Percentiles rank a stretch among this genome's conserved stretches.
phyloP scores from a whole-genome alignment of 2,888 invertebrate genomes.

The Eristalis arbustorum region DNA sequence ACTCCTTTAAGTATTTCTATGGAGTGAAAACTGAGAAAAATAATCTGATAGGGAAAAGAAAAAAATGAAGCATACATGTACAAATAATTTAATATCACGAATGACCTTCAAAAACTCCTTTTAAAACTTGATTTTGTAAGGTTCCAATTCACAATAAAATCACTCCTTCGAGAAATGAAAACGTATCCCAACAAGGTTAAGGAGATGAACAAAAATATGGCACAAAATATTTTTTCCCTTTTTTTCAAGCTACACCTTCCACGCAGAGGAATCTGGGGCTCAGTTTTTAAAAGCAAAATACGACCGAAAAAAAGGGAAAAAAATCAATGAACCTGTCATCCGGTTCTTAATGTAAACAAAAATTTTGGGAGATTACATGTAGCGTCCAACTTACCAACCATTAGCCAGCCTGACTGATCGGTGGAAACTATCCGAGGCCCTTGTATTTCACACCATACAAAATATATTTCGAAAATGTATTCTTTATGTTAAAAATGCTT shows the following conservation, averaged over 20 bases:
- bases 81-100: no score
- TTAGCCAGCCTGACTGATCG: conserved; percentile 63
- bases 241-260: neutral
- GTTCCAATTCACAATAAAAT: neutral
- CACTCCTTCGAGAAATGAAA: neutral
- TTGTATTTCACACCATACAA: conserved; percentile 73
- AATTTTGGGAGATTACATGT: neutral
- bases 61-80: no score
- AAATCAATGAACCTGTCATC: conserved; percentile 30
- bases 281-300: neutral
- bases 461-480: conserved; percentile 52
- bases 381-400: conserved; percentile 57
- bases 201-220: neutral
- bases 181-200: neutral
- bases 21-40: no score
- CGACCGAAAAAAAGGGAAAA: neutral
- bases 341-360: neutral
- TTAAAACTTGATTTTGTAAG: neutral
- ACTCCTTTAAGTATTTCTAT: no score
- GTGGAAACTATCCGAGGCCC: conserved; percentile 73
- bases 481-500: conserved; percentile 51
- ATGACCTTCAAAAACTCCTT: no score
- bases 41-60: no score
- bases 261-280: neutral
- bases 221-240: neutral